phyloP scores from a whole-genome alignment of 2,797 vertebrate genomes.

The Arrhamphus sclerolepis region DNA sequence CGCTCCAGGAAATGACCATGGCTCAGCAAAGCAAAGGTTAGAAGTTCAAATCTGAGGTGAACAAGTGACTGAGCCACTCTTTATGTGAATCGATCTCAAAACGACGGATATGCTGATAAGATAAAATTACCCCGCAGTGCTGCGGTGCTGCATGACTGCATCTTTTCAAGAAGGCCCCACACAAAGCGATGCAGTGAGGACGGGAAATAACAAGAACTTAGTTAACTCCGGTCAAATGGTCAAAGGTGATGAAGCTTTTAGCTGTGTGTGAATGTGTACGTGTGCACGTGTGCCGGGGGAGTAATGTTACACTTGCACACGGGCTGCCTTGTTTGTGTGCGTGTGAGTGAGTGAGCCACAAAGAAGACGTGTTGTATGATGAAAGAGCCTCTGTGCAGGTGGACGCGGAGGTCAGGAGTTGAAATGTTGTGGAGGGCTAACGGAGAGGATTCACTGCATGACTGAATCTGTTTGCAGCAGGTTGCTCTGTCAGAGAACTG shows the following conservation, averaged over 20 bases:
- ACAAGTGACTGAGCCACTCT: conserved; percentile 48
- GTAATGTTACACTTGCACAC: conserved; percentile 22
- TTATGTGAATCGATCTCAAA: conserved; percentile 28
- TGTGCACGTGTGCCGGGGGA: conserved; percentile 10
- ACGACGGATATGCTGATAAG: conserved; percentile 63
- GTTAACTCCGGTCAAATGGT: conserved; percentile 71
- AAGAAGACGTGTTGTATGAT: conserved; percentile 64
- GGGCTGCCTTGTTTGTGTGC: conserved; percentile 1
- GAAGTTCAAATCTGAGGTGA: conserved; percentile 56
- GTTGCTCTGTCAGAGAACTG: conserved; percentile 63
- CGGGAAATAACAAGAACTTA: conserved; percentile 71
- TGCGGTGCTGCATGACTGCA: conserved; percentile 62
- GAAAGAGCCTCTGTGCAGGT: conserved; percentile 70
- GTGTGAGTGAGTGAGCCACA: conserved; percentile 32
- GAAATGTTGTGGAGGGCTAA: conserved; percentile 52
- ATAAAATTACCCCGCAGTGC: conserved; percentile 46
- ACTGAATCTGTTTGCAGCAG: conserved; percentile 66
- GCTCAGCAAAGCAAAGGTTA: conserved; percentile 39
- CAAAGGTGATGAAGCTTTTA: conserved; percentile 65
- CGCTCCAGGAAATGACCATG: conserved; percentile 17
- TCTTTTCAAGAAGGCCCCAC: conserved; percentile 65
- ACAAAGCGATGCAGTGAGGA: conserved; percentile 60
- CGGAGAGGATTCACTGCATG: conserved; percentile 61
- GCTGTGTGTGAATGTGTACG: conserved; percentile 21
- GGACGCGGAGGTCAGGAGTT: conserved; percentile 71